Conservation (phyloP, 2,797 vertebrate species). For the Carcharodon carcharias region DNA sequence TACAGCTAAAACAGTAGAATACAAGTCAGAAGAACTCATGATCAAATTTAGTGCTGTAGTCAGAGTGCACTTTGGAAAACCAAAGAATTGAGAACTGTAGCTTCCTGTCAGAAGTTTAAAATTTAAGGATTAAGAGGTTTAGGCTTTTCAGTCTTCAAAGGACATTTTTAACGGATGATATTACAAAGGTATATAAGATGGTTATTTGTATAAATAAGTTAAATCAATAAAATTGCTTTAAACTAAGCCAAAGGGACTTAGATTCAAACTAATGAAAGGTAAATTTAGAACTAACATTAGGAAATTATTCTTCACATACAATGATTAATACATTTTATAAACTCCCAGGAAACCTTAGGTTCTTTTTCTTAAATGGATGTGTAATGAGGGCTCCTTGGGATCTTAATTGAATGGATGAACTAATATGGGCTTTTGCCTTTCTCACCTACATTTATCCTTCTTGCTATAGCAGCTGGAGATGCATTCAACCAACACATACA, state of each 20-base stretch:
- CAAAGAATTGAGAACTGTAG: not conserved
- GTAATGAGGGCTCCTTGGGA: not conserved
- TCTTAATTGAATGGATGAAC: not conserved
- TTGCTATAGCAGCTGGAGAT: not conserved
- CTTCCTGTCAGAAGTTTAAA: not conserved
- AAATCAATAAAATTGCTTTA: not conserved
- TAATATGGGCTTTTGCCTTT: not conserved
- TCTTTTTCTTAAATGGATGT: not conserved
- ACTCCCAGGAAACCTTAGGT: not conserved
- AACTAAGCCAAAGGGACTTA: not conserved
- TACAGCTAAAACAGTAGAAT: not conserved
- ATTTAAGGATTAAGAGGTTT: not conserved
- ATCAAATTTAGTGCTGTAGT: not conserved
- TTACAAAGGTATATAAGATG: not conserved
- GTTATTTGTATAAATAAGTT: not conserved
- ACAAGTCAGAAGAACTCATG: not conserved
- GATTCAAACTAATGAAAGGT: not conserved
- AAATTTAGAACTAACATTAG: not conserved
- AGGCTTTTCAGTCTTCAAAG: not conserved
- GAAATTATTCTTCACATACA: not conserved
- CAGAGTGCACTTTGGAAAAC: not conserved
- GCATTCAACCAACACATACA: not conserved
- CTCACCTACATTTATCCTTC: not conserved
- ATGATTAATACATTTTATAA: not conserved
- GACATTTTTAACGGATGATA: not conserved